Base-by-base conservation (phyloP, 2,888 invertebrate species). In the Azorinus chamasolen region DNA sequence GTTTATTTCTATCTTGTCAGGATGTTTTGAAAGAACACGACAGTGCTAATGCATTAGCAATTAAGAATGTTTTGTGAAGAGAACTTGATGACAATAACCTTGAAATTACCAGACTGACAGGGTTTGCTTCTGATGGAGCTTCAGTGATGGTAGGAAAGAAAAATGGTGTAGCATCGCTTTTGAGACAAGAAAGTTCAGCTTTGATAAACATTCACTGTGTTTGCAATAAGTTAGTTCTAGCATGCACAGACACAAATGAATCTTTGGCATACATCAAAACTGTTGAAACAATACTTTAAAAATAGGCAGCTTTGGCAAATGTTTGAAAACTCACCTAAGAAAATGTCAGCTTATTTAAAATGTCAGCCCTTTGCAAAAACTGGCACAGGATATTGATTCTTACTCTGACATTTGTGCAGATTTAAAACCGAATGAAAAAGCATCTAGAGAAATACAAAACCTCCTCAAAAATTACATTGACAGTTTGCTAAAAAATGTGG, bases 281-380 rank as follows among this genome's bases (percentile, higher is more conserved):
- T 50, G 54, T 79, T 25, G 73, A 79, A 62, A 70, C 61, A 18
- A 20, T 61, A 1, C 54, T 74, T 0, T n/a, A n/a, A n/a, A n/a
- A n/a, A n/a, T n/a, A n/a, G 59, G 4, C 69, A 73, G 45, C 22
- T 73, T 14, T 77, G 68, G 72, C 51, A 66, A 37, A 46, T 69
- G 4, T 71, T 79, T 51, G 79, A 79, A 12, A 70, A 74, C 25
- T 79, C 74, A 14, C 73, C 73, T 18, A 70, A 74, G 39, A 32
- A 65, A 59, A 63, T 61, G 57, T 65, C 74, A 18, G 65, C 46
- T n/a, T 65, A 46, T 24, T 1, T 73, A 4, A 79, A 74, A 62
- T 46, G 54, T 12, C 66, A 74, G 41, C 16, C 70, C 62, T 6
- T 27, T 70, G 14, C 39, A 70, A 8, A 53, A 58, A 10, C 64